A percentile compares a stretch with the other conserved stretches of the same genome.
These are phyloP conservation scores for Poecile atricapillus DNA, from an alignment of 2,113 vertebrate species.

Conservation along the genomic window DNA sequence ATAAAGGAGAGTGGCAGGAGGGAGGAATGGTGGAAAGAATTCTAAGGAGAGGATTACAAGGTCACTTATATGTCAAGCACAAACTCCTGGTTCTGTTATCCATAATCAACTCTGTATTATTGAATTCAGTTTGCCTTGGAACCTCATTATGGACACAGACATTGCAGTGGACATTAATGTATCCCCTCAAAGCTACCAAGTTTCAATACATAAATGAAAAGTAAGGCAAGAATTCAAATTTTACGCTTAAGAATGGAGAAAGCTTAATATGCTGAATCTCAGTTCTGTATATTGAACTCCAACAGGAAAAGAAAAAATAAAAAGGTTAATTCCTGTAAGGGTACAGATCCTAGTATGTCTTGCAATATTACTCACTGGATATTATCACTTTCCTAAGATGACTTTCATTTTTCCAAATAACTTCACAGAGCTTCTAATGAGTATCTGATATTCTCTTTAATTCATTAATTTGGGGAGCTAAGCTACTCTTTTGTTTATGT, in stretches of 20 bases:
- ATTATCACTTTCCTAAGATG: not conserved
- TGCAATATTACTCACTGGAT: not conserved
- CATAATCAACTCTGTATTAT: slow-evolving; percentile 38
- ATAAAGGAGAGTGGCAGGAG: slow-evolving; percentile 22
- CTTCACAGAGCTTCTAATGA: not conserved
- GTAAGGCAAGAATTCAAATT: slow-evolving; percentile 2
- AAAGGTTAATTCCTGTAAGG: not conserved
- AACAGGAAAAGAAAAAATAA: not conserved
- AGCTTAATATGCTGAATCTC: not conserved
- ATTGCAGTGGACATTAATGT: not conserved
- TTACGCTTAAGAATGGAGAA: not conserved
- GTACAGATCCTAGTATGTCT: not conserved
- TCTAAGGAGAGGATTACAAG: slow-evolving; percentile 54
- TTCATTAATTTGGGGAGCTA: not conserved
- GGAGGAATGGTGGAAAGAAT: slow-evolving; percentile 4
- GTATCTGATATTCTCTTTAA: not conserved
- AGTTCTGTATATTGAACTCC: not conserved
- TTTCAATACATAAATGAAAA: slow-evolving; percentile 1
- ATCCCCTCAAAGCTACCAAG: not conserved
- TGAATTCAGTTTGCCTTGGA: slow-evolving; percentile 29
- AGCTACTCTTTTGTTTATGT: slow-evolving; percentile 19
- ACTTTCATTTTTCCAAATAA: slow-evolving; percentile 21
- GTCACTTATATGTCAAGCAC: slow-evolving; percentile 37
- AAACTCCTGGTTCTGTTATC: slow-evolving; percentile 32
- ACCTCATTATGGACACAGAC: not conserved